A percentile compares a stretch with the other conserved stretches of the same genome.
These are phyloP conservation scores for Australoheros facetus DNA, from an alignment of 2,797 vertebrate genomes.

Conservation along the genomic window DNA sequence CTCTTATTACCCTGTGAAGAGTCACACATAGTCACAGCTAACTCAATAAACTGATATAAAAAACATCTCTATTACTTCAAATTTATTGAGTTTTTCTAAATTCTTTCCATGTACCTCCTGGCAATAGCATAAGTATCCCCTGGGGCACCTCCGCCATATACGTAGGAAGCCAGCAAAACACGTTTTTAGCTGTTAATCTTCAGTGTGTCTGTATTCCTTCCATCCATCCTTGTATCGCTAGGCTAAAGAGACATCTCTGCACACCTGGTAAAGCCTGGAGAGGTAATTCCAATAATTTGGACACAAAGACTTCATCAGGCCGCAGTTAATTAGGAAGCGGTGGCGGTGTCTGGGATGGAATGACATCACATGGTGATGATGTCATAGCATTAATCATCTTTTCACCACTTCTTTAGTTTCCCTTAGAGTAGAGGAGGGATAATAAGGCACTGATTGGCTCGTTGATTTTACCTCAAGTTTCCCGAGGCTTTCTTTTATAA, in stretches of 20 bases:
- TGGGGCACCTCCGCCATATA: conserved; percentile 2
- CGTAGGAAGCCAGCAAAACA: conserved; percentile 36
- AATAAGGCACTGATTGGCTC: conserved; percentile 57
- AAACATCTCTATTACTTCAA: conserved; percentile 1
- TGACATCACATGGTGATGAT: conserved; percentile 51
- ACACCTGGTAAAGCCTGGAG: conserved; percentile 52
- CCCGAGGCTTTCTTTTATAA: conserved; percentile 53
- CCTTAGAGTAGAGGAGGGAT: conserved; percentile 30
- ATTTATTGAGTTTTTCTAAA: conserved; percentile 19
- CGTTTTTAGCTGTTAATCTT: conserved; percentile 34
- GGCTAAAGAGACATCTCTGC: conserved; percentile 42
- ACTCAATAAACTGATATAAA: neutral
- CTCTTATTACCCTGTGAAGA: neutral
- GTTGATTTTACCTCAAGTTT: conserved; percentile 57
- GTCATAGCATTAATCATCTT: conserved; percentile 47
- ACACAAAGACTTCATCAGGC: conserved; percentile 35
- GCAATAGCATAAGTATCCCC: conserved; percentile 6
- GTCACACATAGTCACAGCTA: neutral
- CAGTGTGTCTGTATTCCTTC: neutral
- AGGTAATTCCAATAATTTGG: conserved; percentile 54
- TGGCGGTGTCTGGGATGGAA: neutral
- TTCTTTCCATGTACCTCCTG: conserved; percentile 15
- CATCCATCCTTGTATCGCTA: conserved; percentile 12
- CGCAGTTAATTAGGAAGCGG: conserved; percentile 17
- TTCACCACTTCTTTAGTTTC: conserved; percentile 33